Percentiles rank a stretch among this genome's conserved stretches.
phyloP scores from a whole-genome alignment of 2,113 vertebrate species.

The Echinops telfairi region DNA sequence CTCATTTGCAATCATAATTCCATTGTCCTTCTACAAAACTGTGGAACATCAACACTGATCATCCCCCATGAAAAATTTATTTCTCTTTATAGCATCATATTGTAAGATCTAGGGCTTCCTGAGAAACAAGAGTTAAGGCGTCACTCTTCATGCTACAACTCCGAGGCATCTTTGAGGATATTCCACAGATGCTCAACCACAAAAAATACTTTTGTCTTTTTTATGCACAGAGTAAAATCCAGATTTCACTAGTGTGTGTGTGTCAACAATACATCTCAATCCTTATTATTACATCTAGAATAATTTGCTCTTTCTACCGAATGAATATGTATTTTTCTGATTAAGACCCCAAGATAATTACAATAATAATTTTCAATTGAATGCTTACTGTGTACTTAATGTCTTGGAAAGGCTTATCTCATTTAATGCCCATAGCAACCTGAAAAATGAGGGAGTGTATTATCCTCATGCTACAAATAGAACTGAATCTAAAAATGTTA shows the following conservation, averaged over 20 bases:
- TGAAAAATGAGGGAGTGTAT: conserved; percentile 2
- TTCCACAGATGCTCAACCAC: neutral
- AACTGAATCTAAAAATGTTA: conserved; percentile 15
- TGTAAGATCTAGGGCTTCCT: conserved; percentile 4
- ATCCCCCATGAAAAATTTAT: neutral
- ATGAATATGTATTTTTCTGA: conserved; percentile 15
- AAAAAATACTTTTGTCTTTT: conserved; percentile 28
- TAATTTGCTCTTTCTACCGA: conserved; percentile 24
- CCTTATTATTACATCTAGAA: conserved; percentile 3
- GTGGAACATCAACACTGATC: conserved; percentile 49
- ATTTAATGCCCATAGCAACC: neutral
- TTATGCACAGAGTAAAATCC: neutral
- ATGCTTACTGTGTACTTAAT: neutral
- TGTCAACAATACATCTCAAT: neutral
- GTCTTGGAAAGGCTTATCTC: neutral
- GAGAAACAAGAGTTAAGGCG: neutral
- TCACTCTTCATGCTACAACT: neutral
- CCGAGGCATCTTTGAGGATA: neutral
- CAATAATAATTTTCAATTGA: conserved; percentile 23
- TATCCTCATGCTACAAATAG: neutral
- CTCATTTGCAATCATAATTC: neutral
- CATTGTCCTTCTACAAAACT: conserved; percentile 12
- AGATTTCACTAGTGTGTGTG: conserved; percentile 28
- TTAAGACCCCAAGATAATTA: neutral
- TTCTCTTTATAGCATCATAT: neutral